Evolutionary conservation across 2,888 invertebrate species (phyloP).

Genomic region (Steromphala cineraria): DNA sequence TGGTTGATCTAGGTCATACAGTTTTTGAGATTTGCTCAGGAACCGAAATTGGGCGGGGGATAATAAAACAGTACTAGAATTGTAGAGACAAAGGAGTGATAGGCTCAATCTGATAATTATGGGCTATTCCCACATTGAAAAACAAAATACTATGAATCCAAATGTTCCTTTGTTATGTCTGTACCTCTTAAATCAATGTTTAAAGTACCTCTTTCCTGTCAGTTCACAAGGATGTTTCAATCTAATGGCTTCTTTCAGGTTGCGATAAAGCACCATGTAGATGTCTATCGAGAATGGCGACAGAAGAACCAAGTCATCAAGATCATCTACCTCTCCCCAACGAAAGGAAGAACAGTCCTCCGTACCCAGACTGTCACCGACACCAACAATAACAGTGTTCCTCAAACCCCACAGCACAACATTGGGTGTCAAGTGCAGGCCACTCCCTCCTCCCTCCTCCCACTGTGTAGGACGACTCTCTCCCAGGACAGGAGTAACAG

Average conservation of each 20-base stretch:
- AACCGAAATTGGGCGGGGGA: no score
- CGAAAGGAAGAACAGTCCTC: constrained; percentile 22
- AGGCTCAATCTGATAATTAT: no score
- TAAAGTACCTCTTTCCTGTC: not conserved
- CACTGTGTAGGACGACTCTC: not conserved
- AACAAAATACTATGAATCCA: no score
- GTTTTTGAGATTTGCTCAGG: no score
- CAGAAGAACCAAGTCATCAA: constrained; percentile 32
- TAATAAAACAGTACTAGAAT: no score
- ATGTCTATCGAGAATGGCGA: constrained; percentile 26
- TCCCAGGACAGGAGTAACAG: not conserved
- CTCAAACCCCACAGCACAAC: not conserved
- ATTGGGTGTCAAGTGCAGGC: not conserved
- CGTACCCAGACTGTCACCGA: constrained; percentile 12
- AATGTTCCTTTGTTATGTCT: no score
- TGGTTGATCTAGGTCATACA: no score
- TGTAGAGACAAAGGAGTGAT: no score
- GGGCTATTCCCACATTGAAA: no score
- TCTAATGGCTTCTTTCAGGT: constrained; percentile 52
- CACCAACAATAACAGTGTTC: not conserved
- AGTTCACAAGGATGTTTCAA: not conserved
- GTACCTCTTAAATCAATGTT: no score
- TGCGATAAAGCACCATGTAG: constrained; percentile 58
- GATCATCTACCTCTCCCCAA: constrained; percentile 29
- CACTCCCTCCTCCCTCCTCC: not conserved